Base-by-base conservation (phyloP, 2,888 invertebrate species). In the Standfussiana lucernea region DNA sequence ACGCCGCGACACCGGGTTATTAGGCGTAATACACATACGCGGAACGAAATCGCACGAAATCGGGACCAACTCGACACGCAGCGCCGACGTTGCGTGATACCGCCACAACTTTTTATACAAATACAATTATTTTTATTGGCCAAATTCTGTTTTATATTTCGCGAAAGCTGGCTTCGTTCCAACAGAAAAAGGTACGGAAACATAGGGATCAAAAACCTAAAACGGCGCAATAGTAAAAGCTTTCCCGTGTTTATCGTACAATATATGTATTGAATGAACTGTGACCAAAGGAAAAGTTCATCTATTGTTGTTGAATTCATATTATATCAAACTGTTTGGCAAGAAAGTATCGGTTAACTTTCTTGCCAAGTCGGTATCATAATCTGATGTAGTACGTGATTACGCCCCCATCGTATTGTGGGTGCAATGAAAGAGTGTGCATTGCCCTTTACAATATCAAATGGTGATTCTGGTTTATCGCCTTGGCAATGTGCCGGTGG, bases 401-500 rank as follows among this genome's bases (percentile, higher is more conserved):
- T 61, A 72, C 56, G 35, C 59, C 59, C 13, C 59, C 47, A 37
- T 67, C 32, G 21, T 70, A 74, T 75, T 75, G 65, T 64, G 45
- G 75, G 37, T 86, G 62, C 67, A 80, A 28, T 32, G 32, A 75
- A 75, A 62, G 32, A 82, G 75, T 86, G 66, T 84, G 77, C 68
- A 75, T 28, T 66, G 35, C 56, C 77, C 75, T 79, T 82, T 72
- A 79, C 75, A 74, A 72, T 66, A 76, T 77, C n/a, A 72, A 75
- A 82, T 76, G 68, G 65, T 78, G 72, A 79, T 76, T 77, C 74
- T 76, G 66, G 74, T 84, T 88, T 84, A 83, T 80, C 32, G 79
- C 28, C 47, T 86, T 89, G 88, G 88, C 89, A 83, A 79, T 70
- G 72, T 82, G 84, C 88, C 84, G 67, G 68, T 45, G 67, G n/a